phyloP scores from a whole-genome alignment of 2,113 vertebrate species.

The Scomber colias region DNA sequence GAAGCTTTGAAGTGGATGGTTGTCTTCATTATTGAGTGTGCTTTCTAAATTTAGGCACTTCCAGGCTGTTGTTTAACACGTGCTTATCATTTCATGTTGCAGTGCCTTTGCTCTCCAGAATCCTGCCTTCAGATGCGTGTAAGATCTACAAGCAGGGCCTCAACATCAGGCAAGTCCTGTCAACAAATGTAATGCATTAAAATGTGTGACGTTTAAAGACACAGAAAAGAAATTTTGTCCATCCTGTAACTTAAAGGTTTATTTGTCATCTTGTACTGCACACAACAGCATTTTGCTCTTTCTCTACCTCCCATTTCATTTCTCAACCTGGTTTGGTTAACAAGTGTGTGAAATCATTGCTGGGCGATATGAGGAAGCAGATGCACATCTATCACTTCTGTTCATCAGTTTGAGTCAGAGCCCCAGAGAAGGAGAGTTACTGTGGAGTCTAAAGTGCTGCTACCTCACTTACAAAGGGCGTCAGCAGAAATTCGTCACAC shows the following conservation, averaged over 20 bases:
- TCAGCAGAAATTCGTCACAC: constrained; percentile 26
- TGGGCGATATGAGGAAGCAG: constrained; percentile 33
- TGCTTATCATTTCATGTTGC: constrained; percentile 57
- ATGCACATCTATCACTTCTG: constrained; percentile 38
- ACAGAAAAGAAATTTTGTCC: not conserved
- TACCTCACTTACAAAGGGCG: constrained; percentile 27
- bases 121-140: constrained; percentile 98
- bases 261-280: not conserved
- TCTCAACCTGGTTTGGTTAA: constrained; percentile 41
- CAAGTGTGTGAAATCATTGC: constrained; percentile 68
- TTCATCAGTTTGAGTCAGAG: constrained; percentile 13
- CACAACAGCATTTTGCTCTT: not conserved
- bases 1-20: constrained; percentile 25
- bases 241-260: not conserved
- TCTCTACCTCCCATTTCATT: not conserved
- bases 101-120: constrained; percentile 99
- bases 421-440: constrained; percentile 9
- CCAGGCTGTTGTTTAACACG: constrained; percentile 26
- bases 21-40: constrained; percentile 36
- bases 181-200: not conserved
- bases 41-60: constrained; percentile 57
- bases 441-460: constrained; percentile 3
- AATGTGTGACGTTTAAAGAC: not conserved
- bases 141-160: constrained; percentile 99
- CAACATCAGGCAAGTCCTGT: constrained; percentile 93